Percentiles rank a stretch among this genome's conserved stretches.
These are phyloP conservation scores for Heteronetta atricapilla DNA, from an alignment of 2,113 vertebrate genomes.

Conservation along the genomic window DNA sequence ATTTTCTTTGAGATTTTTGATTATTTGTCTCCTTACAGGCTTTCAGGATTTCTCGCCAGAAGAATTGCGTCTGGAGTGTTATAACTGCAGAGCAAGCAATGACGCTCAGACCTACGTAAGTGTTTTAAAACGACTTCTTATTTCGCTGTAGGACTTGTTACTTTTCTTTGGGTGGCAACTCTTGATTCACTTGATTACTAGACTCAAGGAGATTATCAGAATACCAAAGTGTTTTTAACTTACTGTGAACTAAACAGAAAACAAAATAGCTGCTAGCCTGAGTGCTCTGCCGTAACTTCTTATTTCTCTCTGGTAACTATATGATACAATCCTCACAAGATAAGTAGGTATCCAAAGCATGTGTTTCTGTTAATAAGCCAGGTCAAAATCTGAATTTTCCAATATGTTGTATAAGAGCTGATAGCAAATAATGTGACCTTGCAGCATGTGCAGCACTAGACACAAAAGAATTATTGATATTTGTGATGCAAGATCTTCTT, in stretches of 20 bases:
- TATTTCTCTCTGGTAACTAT: not conserved
- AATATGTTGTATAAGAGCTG: not conserved
- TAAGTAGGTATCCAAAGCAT: not conserved
- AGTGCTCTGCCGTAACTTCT: not conserved
- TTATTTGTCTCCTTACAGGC: slow-evolving; percentile 76
- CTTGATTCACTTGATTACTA: not conserved
- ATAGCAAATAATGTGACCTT: not conserved
- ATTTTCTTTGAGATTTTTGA: slow-evolving; percentile 34
- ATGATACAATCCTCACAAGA: not conserved
- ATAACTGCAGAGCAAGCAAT: slow-evolving; percentile 81
- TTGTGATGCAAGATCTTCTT: not conserved
- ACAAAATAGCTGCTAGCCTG: not conserved
- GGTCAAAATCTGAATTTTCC: slow-evolving; percentile 3
- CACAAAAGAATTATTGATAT: slow-evolving; percentile 22
- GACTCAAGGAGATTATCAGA: not conserved
- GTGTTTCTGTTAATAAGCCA: not conserved
- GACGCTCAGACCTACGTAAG: slow-evolving; percentile 86
- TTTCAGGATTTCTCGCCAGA: slow-evolving; percentile 91
- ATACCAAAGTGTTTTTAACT: not conserved
- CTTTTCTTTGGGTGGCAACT: not conserved
- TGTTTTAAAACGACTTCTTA: not conserved
- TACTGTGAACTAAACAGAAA: not conserved
- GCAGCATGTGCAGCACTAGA: not conserved
- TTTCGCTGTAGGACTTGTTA: not conserved
- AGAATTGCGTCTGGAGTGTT: slow-evolving; percentile 90